These are phyloP conservation scores for Synanthedon tipuliformis DNA, from an alignment of 2,888 invertebrate species.

Conservation along the genomic window DNA sequence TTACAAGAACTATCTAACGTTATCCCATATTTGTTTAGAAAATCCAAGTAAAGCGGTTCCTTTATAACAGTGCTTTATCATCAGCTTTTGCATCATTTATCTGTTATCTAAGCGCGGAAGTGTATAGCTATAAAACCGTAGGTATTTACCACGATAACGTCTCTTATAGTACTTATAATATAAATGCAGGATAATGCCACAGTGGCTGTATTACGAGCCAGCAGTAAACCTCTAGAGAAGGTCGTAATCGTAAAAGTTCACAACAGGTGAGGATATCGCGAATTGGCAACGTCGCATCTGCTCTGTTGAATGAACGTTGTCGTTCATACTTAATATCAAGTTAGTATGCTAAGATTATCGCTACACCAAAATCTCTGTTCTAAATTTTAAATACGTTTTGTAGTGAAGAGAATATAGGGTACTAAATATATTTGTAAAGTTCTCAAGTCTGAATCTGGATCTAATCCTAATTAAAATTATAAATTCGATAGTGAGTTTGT, in stretches of 20 bases:
- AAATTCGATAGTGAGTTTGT: too few relatives aligned
- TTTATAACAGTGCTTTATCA: constrained; percentile 4
- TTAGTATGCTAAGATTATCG: too few relatives aligned
- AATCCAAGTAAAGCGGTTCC: not conserved
- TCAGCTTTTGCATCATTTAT: constrained; percentile 9
- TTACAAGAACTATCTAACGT: too few relatives aligned
- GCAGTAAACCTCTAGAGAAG: constrained; percentile 9
- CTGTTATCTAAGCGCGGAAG: constrained; percentile 5
- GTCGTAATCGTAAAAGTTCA: constrained; percentile 25
- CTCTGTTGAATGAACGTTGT: not conserved
- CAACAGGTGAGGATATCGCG: constrained; percentile 24
- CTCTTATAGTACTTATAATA: constrained; percentile 2
- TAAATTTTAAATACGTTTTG: too few relatives aligned
- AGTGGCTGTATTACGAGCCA: constrained; percentile 6
- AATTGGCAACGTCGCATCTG: constrained; percentile 1
- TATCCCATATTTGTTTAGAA: not conserved
- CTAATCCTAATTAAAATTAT: too few relatives aligned
- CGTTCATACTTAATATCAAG: too few relatives aligned
- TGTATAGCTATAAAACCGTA: constrained; percentile 3
- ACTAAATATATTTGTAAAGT: too few relatives aligned
- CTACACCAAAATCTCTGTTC: too few relatives aligned
- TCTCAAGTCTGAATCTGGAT: too few relatives aligned
- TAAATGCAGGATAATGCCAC: constrained; percentile 5
- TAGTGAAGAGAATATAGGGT: too few relatives aligned
- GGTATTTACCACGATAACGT: constrained; percentile 3